Conservation (phyloP, 2,888 invertebrate species). For the Synergus laeviventris region DNA sequence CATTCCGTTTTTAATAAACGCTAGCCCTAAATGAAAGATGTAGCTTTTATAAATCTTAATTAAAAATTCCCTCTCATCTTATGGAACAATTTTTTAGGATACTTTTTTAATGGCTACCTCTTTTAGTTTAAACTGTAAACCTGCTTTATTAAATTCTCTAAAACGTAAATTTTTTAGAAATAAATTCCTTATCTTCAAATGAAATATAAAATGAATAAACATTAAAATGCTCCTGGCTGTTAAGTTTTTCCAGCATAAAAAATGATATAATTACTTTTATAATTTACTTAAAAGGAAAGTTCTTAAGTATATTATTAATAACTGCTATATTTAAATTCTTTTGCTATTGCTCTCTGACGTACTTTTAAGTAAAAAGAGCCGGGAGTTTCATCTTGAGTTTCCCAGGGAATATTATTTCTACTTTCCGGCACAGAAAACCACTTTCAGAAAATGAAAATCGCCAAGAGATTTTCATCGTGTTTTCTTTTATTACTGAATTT, state of each 20-base stretch:
- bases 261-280: conserved; percentile 22
- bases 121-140: neutral
- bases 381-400: conserved; percentile 35
- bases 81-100: neutral
- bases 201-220: neutral
- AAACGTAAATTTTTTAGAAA: neutral
- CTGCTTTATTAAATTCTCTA: neutral
- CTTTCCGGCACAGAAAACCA: conserved; percentile 32
- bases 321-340: conserved; percentile 33
- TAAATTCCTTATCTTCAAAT: neutral
- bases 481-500: conserved; percentile 35
- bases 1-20: neutral
- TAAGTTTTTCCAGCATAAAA: neutral
- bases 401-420: conserved; percentile 39
- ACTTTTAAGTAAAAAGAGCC: conserved; percentile 28
- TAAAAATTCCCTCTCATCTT: neutral
- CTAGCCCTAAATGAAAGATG: neutral
- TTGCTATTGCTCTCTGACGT: conserved; percentile 38
- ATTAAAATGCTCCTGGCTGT: conserved; percentile 10
- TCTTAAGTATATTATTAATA: conserved; percentile 31
- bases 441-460: conserved; percentile 37
- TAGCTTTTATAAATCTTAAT: neutral
- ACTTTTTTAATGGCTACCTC: neutral
- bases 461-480: conserved; percentile 24
- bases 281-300: conserved; percentile 23